Evolutionary conservation across 1,140 invertebrate species (phyloP).

Genomic region (Lucilia cuprina): DNA sequence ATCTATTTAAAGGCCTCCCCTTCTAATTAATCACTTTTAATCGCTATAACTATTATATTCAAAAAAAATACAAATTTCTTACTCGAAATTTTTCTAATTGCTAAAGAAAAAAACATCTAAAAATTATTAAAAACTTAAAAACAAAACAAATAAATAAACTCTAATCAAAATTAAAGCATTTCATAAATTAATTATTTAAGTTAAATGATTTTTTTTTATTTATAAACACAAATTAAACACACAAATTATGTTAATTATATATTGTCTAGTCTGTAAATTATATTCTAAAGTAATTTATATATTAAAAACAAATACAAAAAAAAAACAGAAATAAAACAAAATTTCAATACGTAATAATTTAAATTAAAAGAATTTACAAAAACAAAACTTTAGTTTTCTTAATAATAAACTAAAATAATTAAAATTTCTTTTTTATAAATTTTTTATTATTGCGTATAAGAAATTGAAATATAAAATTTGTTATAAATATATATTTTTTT

Average conservation of each 20-base stretch:
- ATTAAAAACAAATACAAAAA: not conserved
- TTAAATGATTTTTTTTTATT: too few species aligned
- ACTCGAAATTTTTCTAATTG: not conserved
- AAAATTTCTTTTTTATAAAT: too few species aligned
- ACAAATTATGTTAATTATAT: not conserved
- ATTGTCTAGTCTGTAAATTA: constrained; percentile 10
- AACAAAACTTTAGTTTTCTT: not conserved
- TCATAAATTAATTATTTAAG: not conserved
- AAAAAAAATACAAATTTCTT: not conserved
- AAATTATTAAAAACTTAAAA: not conserved
- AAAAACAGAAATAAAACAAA: not conserved
- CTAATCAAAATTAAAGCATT: constrained; percentile 8
- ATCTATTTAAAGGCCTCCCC: not conserved
- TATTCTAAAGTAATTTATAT: not conserved
- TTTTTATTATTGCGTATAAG: too few species aligned
- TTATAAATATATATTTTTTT: not conserved
- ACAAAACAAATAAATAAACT: not conserved
- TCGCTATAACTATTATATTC: not conserved
- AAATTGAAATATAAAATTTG: not conserved
- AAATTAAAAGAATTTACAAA: not conserved
- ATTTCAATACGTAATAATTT: not conserved
- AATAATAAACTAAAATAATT: not conserved
- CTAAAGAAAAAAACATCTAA: not conserved
- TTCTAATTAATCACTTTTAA: not conserved
- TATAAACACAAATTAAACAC: not conserved